Percentiles rank a stretch among this genome's conserved stretches.
Conservation (phyloP, 2,113 vertebrate species). For the human region DNA sequence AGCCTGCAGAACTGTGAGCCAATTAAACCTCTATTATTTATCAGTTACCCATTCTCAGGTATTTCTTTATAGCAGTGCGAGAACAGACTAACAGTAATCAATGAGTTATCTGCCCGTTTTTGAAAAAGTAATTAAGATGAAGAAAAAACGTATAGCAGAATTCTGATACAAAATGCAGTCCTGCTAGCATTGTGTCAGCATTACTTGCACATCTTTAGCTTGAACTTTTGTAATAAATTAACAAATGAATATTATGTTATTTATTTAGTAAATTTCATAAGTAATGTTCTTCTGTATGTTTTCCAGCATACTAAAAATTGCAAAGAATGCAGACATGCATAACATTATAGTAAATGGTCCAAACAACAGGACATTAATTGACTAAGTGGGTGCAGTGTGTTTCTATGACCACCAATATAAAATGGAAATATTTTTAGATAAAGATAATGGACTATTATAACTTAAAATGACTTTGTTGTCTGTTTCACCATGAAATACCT, state of each 20-base stretch:
- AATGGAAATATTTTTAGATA: slow-evolving; percentile 1
- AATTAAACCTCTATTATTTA: too few species aligned
- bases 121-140: background rate
- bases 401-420: background rate
- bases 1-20: too few species aligned
- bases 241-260: background rate
- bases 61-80: too few species aligned
- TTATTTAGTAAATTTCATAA: background rate
- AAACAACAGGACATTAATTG: background rate
- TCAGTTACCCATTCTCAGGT: too few species aligned
- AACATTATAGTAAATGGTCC: background rate
- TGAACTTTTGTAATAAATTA: background rate
- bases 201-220: background rate
- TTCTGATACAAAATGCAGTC: background rate
- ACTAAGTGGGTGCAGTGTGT: background rate
- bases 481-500: background rate
- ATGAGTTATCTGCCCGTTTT: background rate
- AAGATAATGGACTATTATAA: background rate
- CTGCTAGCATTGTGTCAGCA: background rate
- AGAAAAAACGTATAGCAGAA: background rate
- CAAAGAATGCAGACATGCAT: background rate
- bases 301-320: background rate
- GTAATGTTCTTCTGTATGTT: background rate
- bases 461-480: slow-evolving; percentile 7
- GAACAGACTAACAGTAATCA: background rate